phyloP scores from a whole-genome alignment of 2,113 vertebrate species.

The Clarias macrocephalus region DNA sequence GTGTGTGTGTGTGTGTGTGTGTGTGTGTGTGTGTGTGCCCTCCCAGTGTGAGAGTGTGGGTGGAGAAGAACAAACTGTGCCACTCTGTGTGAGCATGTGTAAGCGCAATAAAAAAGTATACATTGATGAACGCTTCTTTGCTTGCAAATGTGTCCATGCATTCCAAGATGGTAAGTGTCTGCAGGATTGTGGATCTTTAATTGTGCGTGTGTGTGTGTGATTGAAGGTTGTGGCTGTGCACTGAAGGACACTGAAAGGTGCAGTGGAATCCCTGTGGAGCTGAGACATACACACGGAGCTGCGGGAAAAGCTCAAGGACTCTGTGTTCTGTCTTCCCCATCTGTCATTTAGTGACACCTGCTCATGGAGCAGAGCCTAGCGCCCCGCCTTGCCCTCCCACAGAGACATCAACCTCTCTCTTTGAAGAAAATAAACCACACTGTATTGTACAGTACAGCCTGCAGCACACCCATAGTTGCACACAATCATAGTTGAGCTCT shows the following conservation, averaged over 20 bases:
- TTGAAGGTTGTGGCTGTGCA: slow-evolving; percentile 28
- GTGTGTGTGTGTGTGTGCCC: slow-evolving; percentile 19
- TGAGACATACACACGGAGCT: slow-evolving; percentile 44
- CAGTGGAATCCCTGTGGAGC: slow-evolving; percentile 28
- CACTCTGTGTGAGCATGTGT: slow-evolving; percentile 34
- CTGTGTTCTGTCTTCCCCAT: slow-evolving; percentile 65
- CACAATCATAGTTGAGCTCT: neutral
- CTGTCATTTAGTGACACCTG: slow-evolving; percentile 62
- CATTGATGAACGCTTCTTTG: neutral
- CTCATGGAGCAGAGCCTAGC: slow-evolving; percentile 48
- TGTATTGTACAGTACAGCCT: slow-evolving; percentile 15
- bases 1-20: slow-evolving; percentile 17
- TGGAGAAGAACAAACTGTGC: slow-evolving; percentile 55
- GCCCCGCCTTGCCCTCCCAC: slow-evolving; percentile 12
- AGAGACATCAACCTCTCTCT: slow-evolving; percentile 34
- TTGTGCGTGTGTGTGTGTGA: neutral
- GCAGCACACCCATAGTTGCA: neutral
- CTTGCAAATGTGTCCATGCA: neutral
- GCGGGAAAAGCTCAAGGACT: slow-evolving; percentile 62
- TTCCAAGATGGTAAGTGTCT: slow-evolving; percentile 13
- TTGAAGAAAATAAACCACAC: slow-evolving; percentile 28
- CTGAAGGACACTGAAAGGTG: slow-evolving; percentile 44
- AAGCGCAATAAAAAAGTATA: neutral
- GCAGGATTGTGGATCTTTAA: neutral
- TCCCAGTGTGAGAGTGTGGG: slow-evolving; percentile 45